phyloP scores from a whole-genome alignment of 2,113 vertebrate species.

The Podarcis raffonei region DNA sequence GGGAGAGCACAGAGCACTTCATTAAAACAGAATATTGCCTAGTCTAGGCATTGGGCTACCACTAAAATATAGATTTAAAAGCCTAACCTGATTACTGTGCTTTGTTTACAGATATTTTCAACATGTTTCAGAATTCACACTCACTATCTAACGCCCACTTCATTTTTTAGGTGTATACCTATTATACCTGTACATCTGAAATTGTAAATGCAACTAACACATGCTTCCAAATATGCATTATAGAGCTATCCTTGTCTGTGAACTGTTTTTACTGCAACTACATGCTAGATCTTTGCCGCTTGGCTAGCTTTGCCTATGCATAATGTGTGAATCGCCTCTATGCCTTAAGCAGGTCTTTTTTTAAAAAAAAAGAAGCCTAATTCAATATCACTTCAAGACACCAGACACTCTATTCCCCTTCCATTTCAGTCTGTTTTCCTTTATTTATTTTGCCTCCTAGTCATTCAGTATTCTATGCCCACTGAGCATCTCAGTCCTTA shows the following conservation, averaged over 20 bases:
- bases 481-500: not conserved
- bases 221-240: not conserved
- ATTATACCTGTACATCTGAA: not conserved
- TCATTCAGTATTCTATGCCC: not conserved
- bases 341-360: not conserved
- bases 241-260: not conserved
- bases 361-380: not conserved
- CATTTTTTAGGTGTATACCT: not conserved
- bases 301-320: not conserved
- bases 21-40: conserved; percentile 45
- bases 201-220: not conserved
- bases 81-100: not conserved
- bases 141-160: not conserved
- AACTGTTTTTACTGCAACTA: not conserved
- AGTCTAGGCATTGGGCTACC: not conserved
- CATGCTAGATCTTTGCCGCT: not conserved
- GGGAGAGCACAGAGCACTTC: conserved; percentile 53
- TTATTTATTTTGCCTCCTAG: not conserved
- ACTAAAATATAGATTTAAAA: not conserved
- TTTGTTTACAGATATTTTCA: not conserved
- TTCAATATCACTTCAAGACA: not conserved
- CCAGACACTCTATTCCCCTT: not conserved
- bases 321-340: not conserved
- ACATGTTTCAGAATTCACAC: not conserved
- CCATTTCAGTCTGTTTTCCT: not conserved